Conservation (phyloP, 2,113 vertebrate species). For the Hippocampus guttulatus region DNA sequence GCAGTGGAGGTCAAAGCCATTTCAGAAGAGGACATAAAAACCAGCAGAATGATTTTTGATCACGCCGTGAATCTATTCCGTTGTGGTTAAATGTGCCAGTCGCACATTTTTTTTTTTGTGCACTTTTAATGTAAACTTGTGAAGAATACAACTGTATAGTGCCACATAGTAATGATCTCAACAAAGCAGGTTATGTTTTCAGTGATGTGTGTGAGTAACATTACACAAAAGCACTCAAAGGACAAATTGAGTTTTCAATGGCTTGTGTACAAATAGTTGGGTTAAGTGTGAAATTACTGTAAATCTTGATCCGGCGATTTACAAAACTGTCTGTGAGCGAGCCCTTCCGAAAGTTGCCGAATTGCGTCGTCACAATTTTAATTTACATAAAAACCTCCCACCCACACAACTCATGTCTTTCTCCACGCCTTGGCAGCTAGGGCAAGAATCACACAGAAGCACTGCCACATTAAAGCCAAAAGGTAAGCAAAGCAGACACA, state of each 20-base stretch:
- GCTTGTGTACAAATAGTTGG: too few species aligned
- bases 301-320: too few species aligned
- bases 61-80: conserved; percentile 49
- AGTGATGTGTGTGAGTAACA: not conserved
- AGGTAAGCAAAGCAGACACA: too few species aligned
- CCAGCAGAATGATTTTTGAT: conserved; percentile 61
- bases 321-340: too few species aligned
- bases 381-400: too few species aligned
- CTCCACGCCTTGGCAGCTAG: too few species aligned
- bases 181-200: not conserved
- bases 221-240: not conserved
- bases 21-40: conserved; percentile 66
- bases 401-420: too few species aligned
- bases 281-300: too few species aligned
- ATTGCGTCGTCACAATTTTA: too few species aligned
- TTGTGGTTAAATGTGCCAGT: conserved; percentile 51
- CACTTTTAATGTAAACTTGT: not conserved
- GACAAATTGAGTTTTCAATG: not conserved
- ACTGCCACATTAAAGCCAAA: too few species aligned
- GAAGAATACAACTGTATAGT: conserved; percentile 1
- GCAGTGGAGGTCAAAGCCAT: conserved; percentile 69
- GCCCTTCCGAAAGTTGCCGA: too few species aligned
- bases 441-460: too few species aligned
- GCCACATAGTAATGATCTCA: not conserved
- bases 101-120: conserved; percentile 21